These are phyloP conservation scores for Microtus montanus DNA, from an alignment of 2,113 vertebrate species.

Conservation along the genomic window DNA sequence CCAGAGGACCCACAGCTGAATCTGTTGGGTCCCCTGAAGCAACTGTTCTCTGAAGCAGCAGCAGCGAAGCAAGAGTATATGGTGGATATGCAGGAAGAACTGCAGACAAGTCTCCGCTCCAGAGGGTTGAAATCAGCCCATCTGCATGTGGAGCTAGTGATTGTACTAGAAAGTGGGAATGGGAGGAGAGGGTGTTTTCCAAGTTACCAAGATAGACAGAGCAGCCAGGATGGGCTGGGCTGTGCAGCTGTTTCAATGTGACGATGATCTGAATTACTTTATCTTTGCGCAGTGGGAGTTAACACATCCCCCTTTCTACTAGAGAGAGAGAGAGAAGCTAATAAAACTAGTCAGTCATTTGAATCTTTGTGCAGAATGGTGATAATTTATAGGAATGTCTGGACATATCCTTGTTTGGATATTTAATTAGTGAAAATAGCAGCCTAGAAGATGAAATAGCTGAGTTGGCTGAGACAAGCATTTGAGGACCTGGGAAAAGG, in stretches of 20 bases:
- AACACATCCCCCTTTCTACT: slow-evolving; percentile 21
- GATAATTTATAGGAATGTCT: slow-evolving; percentile 66
- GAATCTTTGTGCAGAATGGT: slow-evolving; percentile 53
- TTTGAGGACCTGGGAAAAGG: slow-evolving; percentile 36
- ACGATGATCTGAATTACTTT: slow-evolving; percentile 63
- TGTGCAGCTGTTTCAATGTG: slow-evolving; percentile 65
- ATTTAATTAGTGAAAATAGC: slow-evolving; percentile 66
- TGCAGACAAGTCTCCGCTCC: slow-evolving; percentile 43
- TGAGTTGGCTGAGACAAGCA: background rate
- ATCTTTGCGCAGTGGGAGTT: slow-evolving; percentile 64
- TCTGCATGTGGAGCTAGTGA: slow-evolving; percentile 65
- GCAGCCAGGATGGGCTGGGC: slow-evolving; percentile 6
- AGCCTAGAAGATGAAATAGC: slow-evolving; percentile 42
- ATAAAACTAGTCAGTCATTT: slow-evolving; percentile 56
- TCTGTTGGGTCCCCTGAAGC: slow-evolving; percentile 58
- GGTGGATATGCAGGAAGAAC: slow-evolving; percentile 63
- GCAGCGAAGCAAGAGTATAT: slow-evolving; percentile 62
- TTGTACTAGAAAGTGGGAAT: slow-evolving; percentile 47
- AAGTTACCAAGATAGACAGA: slow-evolving; percentile 70
- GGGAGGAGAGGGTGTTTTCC: slow-evolving; percentile 54
- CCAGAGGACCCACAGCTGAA: slow-evolving; percentile 61
- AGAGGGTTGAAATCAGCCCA: slow-evolving; percentile 3
- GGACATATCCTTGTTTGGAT: slow-evolving; percentile 55
- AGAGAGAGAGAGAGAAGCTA: slow-evolving; percentile 3
- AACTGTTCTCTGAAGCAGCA: slow-evolving; percentile 49